These are phyloP conservation scores for Mixornis gularis DNA, from an alignment of 2,113 vertebrate genomes.

Conservation along the genomic window DNA sequence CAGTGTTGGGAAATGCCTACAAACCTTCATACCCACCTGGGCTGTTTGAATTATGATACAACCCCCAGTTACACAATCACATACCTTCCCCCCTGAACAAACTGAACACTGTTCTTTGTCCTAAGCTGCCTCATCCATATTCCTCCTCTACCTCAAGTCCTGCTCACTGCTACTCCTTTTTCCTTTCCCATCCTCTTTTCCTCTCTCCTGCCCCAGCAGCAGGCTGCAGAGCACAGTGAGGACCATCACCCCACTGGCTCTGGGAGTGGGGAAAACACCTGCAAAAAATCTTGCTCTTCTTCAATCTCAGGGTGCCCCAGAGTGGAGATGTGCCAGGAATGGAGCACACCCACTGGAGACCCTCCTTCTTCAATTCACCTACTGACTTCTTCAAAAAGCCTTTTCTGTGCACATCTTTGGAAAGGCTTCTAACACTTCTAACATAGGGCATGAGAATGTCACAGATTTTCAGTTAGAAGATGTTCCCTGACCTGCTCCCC, in stretches of 20 bases:
- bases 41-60: background rate
- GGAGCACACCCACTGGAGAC: background rate
- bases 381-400: background rate
- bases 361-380: background rate
- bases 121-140: background rate
- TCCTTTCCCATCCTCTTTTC: background rate
- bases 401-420: background rate
- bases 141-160: background rate
- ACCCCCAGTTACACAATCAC: slow-evolving; percentile 16
- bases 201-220: background rate
- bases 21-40: slow-evolving; percentile 15
- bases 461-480: background rate
- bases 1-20: background rate
- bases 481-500: background rate
- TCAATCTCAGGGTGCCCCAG: background rate
- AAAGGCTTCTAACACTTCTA: background rate
- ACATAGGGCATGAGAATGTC: fast-evolving
- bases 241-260: background rate
- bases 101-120: background rate
- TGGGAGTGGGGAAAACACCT: background rate
- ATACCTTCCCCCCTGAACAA: background rate
- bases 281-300: background rate
- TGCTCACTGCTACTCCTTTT: background rate
- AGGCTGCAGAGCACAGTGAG: background rate
- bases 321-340: background rate